Base-by-base conservation (phyloP, 2,797 vertebrate species). In the Danio aesculapii region DNA sequence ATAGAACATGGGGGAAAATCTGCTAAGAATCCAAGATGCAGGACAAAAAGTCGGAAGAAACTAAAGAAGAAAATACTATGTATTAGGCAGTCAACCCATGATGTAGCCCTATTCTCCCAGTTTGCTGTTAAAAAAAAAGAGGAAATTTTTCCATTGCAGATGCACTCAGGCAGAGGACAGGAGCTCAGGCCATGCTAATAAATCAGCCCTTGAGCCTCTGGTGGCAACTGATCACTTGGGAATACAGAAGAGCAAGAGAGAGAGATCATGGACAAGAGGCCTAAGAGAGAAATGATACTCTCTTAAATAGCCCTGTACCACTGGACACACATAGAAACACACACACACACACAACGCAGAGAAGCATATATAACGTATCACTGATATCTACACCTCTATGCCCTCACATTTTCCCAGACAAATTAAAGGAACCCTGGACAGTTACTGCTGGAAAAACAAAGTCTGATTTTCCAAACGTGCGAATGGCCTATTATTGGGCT, bases 161-260 rank as follows among this genome's bases (percentile, higher is more conserved):
- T 90, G 95, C 96, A 97, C 94, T 94, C 94, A 94, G 93, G 95
- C 95, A 67, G 92, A 95, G 95, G 96, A 96, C 95, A 94, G 87
- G 93, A 95, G 89, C 92, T 94, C 90, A 91, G 92, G 92, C 92
- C 91, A 92, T 94, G 90, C 93, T 91, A 94, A 98, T 97, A 97
- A 97, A 97, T 99, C 97, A 98, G 96, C 88, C 90, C 91, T 90
- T 58, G 84, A 89, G 94, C 96, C 96, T 95, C 94, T 75, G 92
- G 94, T 95, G 96, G 95, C 91, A 93, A 94, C 93, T 87, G 93
- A 93, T 95, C 91, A 94, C 95, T 95, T 94, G 96, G 95, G 95
- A 94, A 94, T 91, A 91, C 91, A 88, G 87, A 91, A 91, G 89
- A 89, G 93, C 90, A 88, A 90, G 87, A 84, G 75, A 81, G 89